Base-by-base conservation (phyloP, 2,797 vertebrate genomes). In the Diplodus puntazzo region DNA sequence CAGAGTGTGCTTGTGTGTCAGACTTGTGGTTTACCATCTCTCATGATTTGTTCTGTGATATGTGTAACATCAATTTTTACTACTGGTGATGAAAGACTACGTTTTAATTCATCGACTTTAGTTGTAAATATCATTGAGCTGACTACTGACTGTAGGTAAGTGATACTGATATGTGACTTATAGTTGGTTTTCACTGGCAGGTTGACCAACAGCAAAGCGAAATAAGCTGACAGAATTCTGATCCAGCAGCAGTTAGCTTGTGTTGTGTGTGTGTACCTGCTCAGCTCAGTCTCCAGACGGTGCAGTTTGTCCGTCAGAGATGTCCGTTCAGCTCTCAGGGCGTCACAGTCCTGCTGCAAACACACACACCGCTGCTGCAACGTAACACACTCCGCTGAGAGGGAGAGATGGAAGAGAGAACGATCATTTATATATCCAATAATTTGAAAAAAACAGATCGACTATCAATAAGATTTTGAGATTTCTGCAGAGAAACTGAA, bases 341-440 rank as follows among this genome's bases (percentile, higher is more conserved):
- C 87, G 66, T 90, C 93, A 84, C 97, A 98, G 89, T 99, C 97
- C 18, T 92, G 92, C 93, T 99, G 97, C 90, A 99, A 92, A 89
- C 89, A 87, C 78, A 82, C 91, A 93, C 97, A 96, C 73, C 96
- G 95, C 82, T 94, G 90, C 92, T 96, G 97, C 92, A 99, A 80
- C 69, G 96, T 92, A 55, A 95, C 95, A 76, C 98, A 95, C 88
- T 99, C 97, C 89, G 61, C 98, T 99, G 88, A 11, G 10, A 72
- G 16, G 67, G 16, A 64, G 43, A 76, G 20, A 54, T 5, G 25
- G 16, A 20, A 12, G 61, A n/a, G n/a, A 21, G 5, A 16, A 11
- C 16, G 7, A 3, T 3, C 0, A 11, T 42, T 59, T 48, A n/a
- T 2, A n/a, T 45, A 49, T 23, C 53, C 21, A 12, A 34, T 48